Conservation (phyloP, 2,113 vertebrate genomes). For the Perccottus glenii region DNA sequence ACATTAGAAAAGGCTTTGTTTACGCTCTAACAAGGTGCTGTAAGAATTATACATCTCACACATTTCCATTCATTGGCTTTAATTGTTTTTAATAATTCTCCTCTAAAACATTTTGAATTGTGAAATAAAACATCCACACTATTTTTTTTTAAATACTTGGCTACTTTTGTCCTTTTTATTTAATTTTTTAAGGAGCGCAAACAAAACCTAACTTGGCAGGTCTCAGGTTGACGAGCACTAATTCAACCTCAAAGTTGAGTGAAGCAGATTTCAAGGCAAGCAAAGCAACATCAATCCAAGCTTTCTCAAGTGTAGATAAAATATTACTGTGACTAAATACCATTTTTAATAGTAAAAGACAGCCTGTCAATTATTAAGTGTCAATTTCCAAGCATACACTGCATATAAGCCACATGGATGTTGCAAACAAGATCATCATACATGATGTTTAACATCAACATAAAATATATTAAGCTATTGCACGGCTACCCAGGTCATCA, state of each 20-base stretch:
- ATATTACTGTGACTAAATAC: constrained; percentile 40
- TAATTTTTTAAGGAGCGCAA: constrained; percentile 46
- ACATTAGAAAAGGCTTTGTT: constrained; percentile 61
- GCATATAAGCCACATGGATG: constrained; percentile 45
- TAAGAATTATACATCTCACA: constrained; percentile 29
- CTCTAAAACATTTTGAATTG: constrained; percentile 19
- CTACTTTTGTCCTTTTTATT: constrained; percentile 30
- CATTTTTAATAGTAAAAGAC: constrained; percentile 46
- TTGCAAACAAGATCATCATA: constrained; percentile 45
- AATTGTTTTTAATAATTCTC: constrained; percentile 28
- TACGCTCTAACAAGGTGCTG: constrained; percentile 63
- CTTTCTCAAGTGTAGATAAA: constrained; percentile 42
- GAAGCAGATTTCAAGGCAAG: constrained; percentile 64
- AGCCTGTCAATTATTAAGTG: constrained; percentile 41
- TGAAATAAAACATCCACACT: constrained; percentile 34
- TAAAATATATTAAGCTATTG: constrained; percentile 74
- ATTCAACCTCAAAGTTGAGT: constrained; percentile 43
- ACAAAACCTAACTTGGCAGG: constrained; percentile 69
- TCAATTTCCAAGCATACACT: constrained; percentile 40
- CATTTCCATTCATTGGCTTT: constrained; percentile 48
- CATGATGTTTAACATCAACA: constrained; percentile 72
- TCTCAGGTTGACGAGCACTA: constrained; percentile 44
- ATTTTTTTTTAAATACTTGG: constrained; percentile 51
- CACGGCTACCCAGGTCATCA: constrained; percentile 79
- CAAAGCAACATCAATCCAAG: constrained; percentile 61